Percentiles rank a stretch among this genome's conserved stretches.
phyloP scores from a whole-genome alignment of 2,888 invertebrate genomes.

The Polietes domitor region DNA sequence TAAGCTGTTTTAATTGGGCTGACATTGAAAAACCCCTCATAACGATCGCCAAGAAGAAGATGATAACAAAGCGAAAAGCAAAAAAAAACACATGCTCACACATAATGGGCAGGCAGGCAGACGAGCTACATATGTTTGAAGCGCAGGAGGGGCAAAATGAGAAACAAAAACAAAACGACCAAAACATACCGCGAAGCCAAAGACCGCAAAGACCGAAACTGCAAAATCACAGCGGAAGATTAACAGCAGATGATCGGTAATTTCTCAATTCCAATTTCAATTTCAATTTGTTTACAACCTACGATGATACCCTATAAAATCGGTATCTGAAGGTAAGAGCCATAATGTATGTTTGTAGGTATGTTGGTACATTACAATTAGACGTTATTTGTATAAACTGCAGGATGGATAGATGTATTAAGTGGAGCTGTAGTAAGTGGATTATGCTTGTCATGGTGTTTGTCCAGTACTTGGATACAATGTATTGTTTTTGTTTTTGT shows the following conservation, averaged over 20 bases:
- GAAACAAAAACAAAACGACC: conserved; percentile 20
- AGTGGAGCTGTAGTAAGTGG: too few species aligned
- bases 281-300: not conserved
- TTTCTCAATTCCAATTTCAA: not conserved
- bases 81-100: conserved; percentile 10
- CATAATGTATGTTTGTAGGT: too few species aligned
- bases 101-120: not conserved
- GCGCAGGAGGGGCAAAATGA: not conserved
- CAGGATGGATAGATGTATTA: too few species aligned
- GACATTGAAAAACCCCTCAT: conserved; percentile 47
- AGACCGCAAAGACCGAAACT: conserved; percentile 1
- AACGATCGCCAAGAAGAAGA: not conserved
- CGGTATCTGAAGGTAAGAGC: too few species aligned
- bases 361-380: too few species aligned
- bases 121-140: not conserved
- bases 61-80: not conserved
- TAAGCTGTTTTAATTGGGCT: conserved; percentile 61
- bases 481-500: too few species aligned
- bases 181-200: too few species aligned
- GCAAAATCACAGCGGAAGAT: conserved; percentile 11
- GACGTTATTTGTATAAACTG: too few species aligned
- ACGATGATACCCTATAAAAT: not conserved
- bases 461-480: too few species aligned
- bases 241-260: conserved; percentile 1
- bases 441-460: too few species aligned